phyloP scores from a whole-genome alignment of 2,797 vertebrate species.

The Pangasius larnaudii region DNA sequence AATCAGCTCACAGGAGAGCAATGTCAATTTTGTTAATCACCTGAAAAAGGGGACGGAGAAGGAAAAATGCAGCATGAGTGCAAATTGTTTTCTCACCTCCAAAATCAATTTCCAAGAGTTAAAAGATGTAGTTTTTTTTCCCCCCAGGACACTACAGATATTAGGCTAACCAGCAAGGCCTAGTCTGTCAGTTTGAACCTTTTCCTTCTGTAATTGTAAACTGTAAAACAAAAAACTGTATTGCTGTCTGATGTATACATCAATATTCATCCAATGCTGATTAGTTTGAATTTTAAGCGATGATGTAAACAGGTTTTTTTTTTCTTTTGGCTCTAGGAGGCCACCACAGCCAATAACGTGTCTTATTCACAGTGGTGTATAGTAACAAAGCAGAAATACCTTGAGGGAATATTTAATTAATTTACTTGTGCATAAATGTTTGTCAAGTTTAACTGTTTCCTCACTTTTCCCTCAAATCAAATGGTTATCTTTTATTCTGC shows the following conservation, averaged over 20 bases:
- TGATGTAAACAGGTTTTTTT: background rate
- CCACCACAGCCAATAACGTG: background rate
- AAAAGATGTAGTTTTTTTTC: too few species aligned
- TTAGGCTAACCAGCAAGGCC: background rate
- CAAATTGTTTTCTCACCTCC: background rate
- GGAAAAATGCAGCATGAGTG: background rate
- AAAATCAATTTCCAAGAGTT: background rate
- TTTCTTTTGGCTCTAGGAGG: background rate
- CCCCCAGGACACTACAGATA: too few species aligned
- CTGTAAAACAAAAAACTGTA: background rate
- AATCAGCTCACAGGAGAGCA: slow-evolving; percentile 11
- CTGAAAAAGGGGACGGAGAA: slow-evolving; percentile 14
- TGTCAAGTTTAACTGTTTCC: background rate
- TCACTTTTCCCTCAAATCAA: background rate
- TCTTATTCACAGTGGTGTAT: background rate
- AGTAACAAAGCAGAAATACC: background rate
- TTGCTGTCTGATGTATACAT: background rate
- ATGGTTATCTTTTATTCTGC: background rate
- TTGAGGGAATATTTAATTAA: background rate
- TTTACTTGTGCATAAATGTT: background rate
- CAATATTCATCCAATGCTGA: background rate
- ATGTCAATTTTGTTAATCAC: slow-evolving; percentile 16
- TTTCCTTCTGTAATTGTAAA: background rate
- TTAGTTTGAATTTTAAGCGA: background rate
- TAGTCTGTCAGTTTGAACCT: background rate